phyloP scores from a whole-genome alignment of 37 sponge, comb jelly and placozoan genomes.

The Halichondria panicea region DNA sequence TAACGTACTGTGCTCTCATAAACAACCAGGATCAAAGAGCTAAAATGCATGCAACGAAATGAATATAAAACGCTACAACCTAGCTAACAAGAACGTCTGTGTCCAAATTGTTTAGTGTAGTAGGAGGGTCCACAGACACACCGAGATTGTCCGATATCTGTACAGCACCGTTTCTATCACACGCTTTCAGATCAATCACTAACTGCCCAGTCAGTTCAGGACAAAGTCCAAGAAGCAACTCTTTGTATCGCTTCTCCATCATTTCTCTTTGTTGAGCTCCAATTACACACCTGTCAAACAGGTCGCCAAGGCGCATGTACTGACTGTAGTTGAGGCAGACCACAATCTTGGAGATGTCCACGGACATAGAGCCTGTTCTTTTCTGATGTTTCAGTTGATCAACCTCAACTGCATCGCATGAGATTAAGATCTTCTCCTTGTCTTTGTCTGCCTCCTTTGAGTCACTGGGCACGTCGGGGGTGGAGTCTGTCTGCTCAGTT shows the following conservation, averaged over 20 bases:
- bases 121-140: too few relatives aligned
- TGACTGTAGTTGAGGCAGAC: conserved; percentile 63
- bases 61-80: neutral
- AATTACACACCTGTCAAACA: conserved; percentile 13
- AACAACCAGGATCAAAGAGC: too few relatives aligned
- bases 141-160: too few relatives aligned
- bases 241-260: conserved; percentile 56
- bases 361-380: conserved; percentile 3
- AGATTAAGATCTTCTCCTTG: neutral
- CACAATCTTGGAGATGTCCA: conserved; percentile 45
- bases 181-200: conserved; percentile 54
- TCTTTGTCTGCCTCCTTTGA: neutral
- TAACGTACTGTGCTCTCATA: too few relatives aligned
- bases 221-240: conserved; percentile 52
- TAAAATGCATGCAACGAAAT: neutral
- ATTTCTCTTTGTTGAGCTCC: conserved; percentile 27
- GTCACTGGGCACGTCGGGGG: too few relatives aligned
- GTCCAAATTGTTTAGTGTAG: too few relatives aligned
- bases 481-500: neutral
- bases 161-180: neutral
- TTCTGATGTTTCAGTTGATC: conserved; percentile 23
- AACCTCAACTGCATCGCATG: conserved; percentile 31
- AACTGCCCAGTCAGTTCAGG: conserved; percentile 57
- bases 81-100: too few relatives aligned
- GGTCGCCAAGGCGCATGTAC: conserved; percentile 56